Evolutionary conservation across 2,888 invertebrate species (phyloP).

Genomic region (Smittia sp.): DNA sequence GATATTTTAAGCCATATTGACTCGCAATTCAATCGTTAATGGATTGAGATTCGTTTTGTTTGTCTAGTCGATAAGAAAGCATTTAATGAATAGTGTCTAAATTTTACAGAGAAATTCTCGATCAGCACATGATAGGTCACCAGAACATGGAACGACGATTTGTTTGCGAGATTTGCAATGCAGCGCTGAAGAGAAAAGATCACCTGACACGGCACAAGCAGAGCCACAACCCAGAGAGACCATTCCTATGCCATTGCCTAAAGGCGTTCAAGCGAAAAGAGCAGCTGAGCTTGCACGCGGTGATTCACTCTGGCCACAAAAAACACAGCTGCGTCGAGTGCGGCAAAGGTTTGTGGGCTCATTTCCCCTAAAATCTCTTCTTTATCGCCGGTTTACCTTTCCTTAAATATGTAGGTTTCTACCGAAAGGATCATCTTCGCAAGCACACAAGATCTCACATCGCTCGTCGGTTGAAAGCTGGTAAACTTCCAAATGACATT

Average conservation of each 20-base stretch:
- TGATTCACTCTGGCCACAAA: conserved; percentile 86
- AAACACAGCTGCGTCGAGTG: conserved; percentile 82
- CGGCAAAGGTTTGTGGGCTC: conserved; percentile 65
- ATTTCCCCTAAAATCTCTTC: too few relatives aligned
- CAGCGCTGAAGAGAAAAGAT: conserved; percentile 82
- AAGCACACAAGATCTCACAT: conserved; percentile 83
- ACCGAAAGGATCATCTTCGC: conserved; percentile 67
- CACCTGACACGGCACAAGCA: conserved; percentile 84
- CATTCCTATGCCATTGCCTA: conserved; percentile 81
- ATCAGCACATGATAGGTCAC: conserved; percentile 80
- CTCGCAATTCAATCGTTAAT: background rate
- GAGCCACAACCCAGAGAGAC: conserved; percentile 83
- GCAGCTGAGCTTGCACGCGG: conserved; percentile 81
- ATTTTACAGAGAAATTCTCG: conserved; percentile 62
- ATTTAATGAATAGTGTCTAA: background rate
- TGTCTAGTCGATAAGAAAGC: too few relatives aligned
- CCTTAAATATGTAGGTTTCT: too few relatives aligned
- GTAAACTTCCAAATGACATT: too few relatives aligned
- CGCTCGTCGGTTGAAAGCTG: conserved; percentile 78
- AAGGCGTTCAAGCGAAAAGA: conserved; percentile 88
- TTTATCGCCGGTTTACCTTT: too few relatives aligned
- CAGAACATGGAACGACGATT: conserved; percentile 65
- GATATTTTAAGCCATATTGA: background rate
- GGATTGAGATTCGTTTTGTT: background rate
- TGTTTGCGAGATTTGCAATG: conserved; percentile 80